Evolutionary conservation across 2,113 vertebrate species (phyloP).

Genomic region (Sphyrna mokarran): DNA sequence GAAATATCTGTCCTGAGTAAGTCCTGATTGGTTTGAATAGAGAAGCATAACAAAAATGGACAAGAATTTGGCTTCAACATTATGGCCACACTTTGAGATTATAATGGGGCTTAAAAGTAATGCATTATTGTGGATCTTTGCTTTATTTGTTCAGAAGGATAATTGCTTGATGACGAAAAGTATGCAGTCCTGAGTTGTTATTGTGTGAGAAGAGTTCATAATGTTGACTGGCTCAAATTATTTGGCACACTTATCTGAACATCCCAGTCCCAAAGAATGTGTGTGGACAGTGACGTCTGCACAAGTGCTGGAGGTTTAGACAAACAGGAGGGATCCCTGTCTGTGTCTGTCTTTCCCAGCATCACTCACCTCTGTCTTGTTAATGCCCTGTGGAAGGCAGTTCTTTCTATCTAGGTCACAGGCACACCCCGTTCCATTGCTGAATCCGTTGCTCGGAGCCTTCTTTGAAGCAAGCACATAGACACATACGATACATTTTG

Average conservation of each 20-base stretch:
- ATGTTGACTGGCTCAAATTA: not conserved
- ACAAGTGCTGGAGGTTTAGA: not conserved
- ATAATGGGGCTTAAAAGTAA: not conserved
- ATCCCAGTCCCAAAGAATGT: not conserved
- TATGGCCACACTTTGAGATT: not conserved
- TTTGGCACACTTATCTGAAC: not conserved
- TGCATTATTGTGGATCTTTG: not conserved
- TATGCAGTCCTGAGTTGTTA: not conserved
- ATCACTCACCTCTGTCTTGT: not conserved
- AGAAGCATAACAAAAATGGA: not conserved
- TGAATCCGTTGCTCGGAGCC: not conserved
- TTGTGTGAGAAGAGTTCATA: not conserved
- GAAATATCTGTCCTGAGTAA: too few relatives aligned
- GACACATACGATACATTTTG: not conserved
- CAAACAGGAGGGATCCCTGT: not conserved
- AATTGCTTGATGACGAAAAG: not conserved
- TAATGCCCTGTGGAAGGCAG: not conserved
- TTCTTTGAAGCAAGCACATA: not conserved
- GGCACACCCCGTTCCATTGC: not conserved
- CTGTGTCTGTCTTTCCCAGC: not conserved
- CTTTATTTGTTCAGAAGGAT: not conserved
- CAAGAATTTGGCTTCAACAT: not conserved
- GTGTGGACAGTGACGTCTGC: too few relatives aligned
- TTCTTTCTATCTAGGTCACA: not conserved
- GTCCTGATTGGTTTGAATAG: too few relatives aligned